Base-by-base conservation (phyloP, 30 jellyfish, hydroid and myxozoan genomes). In the Nemopilema nomurai region DNA sequence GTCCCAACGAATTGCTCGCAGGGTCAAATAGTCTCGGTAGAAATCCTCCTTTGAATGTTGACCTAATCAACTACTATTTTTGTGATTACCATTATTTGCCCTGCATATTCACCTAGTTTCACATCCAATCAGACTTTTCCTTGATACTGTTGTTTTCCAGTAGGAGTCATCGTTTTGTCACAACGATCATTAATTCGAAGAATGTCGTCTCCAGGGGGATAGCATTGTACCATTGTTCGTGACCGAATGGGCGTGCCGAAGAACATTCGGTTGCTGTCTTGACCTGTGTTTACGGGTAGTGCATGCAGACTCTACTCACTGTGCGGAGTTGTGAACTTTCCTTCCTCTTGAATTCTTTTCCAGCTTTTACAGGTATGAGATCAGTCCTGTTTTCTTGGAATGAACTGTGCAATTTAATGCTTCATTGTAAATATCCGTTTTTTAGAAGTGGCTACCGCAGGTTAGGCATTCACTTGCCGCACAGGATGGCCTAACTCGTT, bases 161-260 rank as follows among this genome's bases (percentile, higher is more conserved):
- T n/a, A n/a, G n/a, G n/a, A n/a, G n/a, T n/a, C n/a, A n/a, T n/a
- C n/a, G n/a, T n/a, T n/a, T n/a, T n/a, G 17, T 9, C 76, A 18
- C 0, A 1, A 20, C 30, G 76, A 67, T 28, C 76, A 18, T 23
- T 18, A 23, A 67, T 67, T 20, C 32, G 32, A 67, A 67, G 76
- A 67, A 67, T 67, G 18, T 9, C 16, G 27, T 67, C 76, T n/a
- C 50, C 76, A 67, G 76, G 76, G 76, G 76, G 76, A 23, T 67
- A 67, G 28, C 28, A 13, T 66, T 26, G 76, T 66, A 21, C 76
- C 52, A 6, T 67, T 67, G 76, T 67, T 28, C 23, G 20, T 67
- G 72, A 19, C n/a, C 22, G 23, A 67, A 67, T 67, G 76, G 76
- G 76, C 76, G 76, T 67, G 76, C 51, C 76, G 32, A 23, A 20